phyloP scores from a whole-genome alignment of 2,797 vertebrate genomes.

The Hippocampus kuda region DNA sequence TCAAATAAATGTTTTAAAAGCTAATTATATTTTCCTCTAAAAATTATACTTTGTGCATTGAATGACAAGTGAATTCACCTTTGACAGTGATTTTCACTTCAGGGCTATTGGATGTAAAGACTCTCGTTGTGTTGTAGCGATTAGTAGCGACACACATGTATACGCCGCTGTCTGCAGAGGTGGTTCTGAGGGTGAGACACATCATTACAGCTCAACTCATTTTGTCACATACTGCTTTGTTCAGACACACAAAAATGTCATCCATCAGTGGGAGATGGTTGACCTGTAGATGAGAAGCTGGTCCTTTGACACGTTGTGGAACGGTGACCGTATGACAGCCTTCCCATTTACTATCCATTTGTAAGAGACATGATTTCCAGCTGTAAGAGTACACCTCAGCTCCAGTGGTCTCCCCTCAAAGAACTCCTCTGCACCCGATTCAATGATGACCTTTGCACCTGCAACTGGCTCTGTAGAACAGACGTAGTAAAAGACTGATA shows the following conservation, averaged over 20 bases:
- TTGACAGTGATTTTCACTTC: conserved; percentile 40
- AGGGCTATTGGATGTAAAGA: conserved; percentile 24
- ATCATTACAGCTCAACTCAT: neutral
- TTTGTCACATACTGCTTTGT: neutral
- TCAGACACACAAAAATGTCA: neutral
- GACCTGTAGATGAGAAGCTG: conserved; percentile 40
- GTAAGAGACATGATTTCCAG: conserved; percentile 51
- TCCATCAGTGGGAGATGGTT: neutral
- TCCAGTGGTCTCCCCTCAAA: conserved; percentile 40
- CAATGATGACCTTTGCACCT: neutral
- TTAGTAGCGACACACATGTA: conserved; percentile 57
- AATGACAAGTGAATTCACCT: conserved; percentile 41
- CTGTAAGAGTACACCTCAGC: conserved; percentile 28
- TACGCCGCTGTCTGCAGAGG: conserved; percentile 37
- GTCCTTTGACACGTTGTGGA: neutral
- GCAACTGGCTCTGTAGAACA: conserved; percentile 46
- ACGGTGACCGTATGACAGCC: neutral
- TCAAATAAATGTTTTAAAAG: no score
- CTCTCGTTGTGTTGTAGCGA: conserved; percentile 20
- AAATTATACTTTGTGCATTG: neutral
- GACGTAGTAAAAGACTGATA: conserved; percentile 4
- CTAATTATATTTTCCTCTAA: neutral
- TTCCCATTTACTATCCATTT: conserved; percentile 41
- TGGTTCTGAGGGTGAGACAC: conserved; percentile 21
- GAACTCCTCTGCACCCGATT: conserved; percentile 22